Evolutionary conservation across 2,797 vertebrate species (phyloP), one percentile per base, ranked within the genome.

Genomic region (Ataeniobius toweri): DNA sequence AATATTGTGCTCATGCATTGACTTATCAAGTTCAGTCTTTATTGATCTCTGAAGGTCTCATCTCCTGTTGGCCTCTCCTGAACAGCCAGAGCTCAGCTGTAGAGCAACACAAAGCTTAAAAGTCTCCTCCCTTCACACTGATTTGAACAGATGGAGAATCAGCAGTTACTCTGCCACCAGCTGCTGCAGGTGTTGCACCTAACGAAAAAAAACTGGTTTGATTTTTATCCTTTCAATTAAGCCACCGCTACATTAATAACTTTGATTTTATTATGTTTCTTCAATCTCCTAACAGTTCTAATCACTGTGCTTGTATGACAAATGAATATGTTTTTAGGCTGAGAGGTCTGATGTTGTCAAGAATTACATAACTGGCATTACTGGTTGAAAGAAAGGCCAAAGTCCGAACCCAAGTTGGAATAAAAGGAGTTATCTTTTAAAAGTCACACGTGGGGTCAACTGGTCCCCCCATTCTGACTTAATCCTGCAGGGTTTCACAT

Each of bases 401-500:
- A 41, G 63, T 10, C 63, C 20, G 6, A 20, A 67, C 39, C 63
- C 12, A 16, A 46, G 22, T 46, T 46, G 1, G 24, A 46, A 14
- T 44, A 68, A 46, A 44, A 26, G 22, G 20, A 18, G 20, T 53
- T 20, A 22, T 53, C 12, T 48, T 48, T 48, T 48, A 13, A 48
- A 48, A 13, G 48, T 48, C 48, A 36, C 6, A 20, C 6, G 1
- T 31, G 58, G 28, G 58, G 13, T 65, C 61, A 65, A 39, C 10
- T 68, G 10, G 41, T n/a, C 18, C 10, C 10, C n/a, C 10, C 36
- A 41, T 56, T 58, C 53, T 12, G 55, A 76, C 74, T 75, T 71
- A 71, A 39, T 56, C 14, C 75, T 55, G 55, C 71, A 59, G 36
- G 78, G 50, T 73, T 71, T 58, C 39, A 36, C 36, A 26, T 71